Evolutionary conservation across 2,888 invertebrate genomes (phyloP).

Genomic region (Scaptomyza caliginosa): DNA sequence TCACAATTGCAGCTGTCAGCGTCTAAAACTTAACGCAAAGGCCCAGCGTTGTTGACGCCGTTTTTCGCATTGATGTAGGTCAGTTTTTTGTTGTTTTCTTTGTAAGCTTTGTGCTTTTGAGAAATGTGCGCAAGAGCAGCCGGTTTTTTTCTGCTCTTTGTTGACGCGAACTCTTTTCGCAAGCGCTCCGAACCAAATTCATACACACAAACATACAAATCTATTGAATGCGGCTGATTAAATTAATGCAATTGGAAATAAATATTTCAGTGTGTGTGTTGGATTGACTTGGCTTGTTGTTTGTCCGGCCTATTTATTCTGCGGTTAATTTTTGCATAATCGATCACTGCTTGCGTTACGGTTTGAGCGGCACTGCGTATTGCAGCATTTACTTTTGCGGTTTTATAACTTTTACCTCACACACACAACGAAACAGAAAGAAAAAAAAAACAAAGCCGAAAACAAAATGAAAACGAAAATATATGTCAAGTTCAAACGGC

Average conservation of each 20-base stretch:
- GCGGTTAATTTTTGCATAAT: slow-evolving; percentile 50
- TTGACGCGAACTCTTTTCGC: slow-evolving; percentile 63
- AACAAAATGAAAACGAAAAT: slow-evolving; percentile 26
- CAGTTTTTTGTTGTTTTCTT: too few species aligned
- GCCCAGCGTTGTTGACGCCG: slow-evolving; percentile 48
- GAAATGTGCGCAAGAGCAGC: slow-evolving; percentile 59
- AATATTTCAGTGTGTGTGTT: slow-evolving; percentile 28
- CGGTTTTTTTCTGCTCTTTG: slow-evolving; percentile 54
- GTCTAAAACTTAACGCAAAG: slow-evolving; percentile 11
- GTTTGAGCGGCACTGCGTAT: slow-evolving; percentile 23
- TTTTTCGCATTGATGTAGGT: slow-evolving; percentile 74
- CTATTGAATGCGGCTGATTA: slow-evolving; percentile 35
- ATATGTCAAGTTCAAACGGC: slow-evolving; percentile 73
- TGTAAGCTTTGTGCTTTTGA: slow-evolving; percentile 62
- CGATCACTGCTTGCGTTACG: slow-evolving; percentile 5
- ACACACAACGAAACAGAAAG: too few species aligned
- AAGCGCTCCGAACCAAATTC: slow-evolving; percentile 40
- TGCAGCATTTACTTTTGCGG: slow-evolving; percentile 38
- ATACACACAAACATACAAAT: slow-evolving; percentile 1
- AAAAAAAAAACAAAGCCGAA: slow-evolving; percentile 9
- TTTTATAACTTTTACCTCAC: slow-evolving; percentile 68
- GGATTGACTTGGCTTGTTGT: slow-evolving; percentile 2
- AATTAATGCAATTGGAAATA: slow-evolving; percentile 66
- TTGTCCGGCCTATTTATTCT: slow-evolving; percentile 43
- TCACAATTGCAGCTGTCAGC: slow-evolving; percentile 61